phyloP scores from a whole-genome alignment of 2,888 invertebrate genomes.

The Hypena proboscidalis region DNA sequence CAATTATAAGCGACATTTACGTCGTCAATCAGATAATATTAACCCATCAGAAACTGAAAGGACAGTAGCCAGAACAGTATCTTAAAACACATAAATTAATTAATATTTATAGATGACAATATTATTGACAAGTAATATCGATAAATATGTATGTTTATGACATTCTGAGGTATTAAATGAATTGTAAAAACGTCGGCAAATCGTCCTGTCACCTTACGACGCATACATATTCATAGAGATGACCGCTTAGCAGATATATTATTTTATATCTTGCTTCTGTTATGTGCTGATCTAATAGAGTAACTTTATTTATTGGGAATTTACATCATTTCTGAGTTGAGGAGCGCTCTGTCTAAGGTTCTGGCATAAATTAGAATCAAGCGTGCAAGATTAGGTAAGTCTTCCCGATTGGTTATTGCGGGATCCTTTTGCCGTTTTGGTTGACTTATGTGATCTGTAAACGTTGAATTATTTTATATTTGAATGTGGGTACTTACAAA shows the following conservation, averaged over 20 bases:
- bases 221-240: slow-evolving; percentile 37
- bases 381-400: no score
- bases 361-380: no score
- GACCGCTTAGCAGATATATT: slow-evolving; percentile 19
- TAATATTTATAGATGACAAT: slow-evolving; percentile 19
- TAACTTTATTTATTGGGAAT: background rate
- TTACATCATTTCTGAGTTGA: background rate
- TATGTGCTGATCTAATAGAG: slow-evolving; percentile 5
- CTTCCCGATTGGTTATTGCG: no score
- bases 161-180: background rate
- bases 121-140: slow-evolving; percentile 20
- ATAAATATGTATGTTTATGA: slow-evolving; percentile 40
- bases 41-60: slow-evolving; percentile 28
- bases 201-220: slow-evolving; percentile 23
- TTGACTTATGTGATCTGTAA: no score
- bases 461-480: no score
- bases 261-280: slow-evolving; percentile 20
- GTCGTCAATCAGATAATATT: slow-evolving; percentile 12
- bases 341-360: background rate
- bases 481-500: no score
- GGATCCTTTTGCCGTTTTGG: no score
- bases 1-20: slow-evolving; percentile 2
- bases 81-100: slow-evolving; percentile 30
- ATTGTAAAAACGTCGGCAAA: background rate
- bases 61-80: slow-evolving; percentile 12